Conservation (phyloP, 2,888 invertebrate genomes). For the Tolmerus cingulatus region DNA sequence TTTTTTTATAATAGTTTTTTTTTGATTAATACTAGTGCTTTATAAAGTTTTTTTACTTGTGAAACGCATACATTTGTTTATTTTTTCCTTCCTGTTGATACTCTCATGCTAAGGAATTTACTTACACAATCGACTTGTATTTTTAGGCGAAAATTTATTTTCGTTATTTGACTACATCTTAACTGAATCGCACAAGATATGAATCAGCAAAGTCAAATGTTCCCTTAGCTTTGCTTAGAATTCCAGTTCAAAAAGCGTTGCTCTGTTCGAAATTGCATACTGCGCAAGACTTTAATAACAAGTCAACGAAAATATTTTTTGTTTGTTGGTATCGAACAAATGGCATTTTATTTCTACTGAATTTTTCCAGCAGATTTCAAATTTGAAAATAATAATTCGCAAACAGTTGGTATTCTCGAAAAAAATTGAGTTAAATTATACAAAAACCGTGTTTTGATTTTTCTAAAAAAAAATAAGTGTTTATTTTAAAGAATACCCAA, state of each 20-base stretch:
- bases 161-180: background rate
- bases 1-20: background rate
- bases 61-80: background rate
- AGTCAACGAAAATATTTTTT: no score
- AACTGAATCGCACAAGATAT: background rate
- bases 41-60: background rate
- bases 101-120: constrained; percentile 12
- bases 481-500: no score
- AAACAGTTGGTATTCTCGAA: no score
- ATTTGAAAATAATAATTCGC: no score
- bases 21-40: background rate
- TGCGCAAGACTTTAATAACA: background rate
- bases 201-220: background rate
- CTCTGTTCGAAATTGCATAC: background rate
- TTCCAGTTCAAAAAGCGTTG: constrained; percentile 13
- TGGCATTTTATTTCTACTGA: no score
- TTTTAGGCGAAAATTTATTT: background rate
- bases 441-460: no score
- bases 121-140: background rate
- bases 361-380: no score
- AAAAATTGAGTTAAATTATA: no score
- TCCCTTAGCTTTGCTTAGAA: constrained; percentile 2
- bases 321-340: no score
- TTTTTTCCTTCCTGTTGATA: background rate
- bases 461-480: no score